A percentile compares a stretch with the other conserved stretches of the same genome.
Evolutionary conservation across 2,888 invertebrate species (phyloP).

Genomic region (Odontocolon sp.): DNA sequence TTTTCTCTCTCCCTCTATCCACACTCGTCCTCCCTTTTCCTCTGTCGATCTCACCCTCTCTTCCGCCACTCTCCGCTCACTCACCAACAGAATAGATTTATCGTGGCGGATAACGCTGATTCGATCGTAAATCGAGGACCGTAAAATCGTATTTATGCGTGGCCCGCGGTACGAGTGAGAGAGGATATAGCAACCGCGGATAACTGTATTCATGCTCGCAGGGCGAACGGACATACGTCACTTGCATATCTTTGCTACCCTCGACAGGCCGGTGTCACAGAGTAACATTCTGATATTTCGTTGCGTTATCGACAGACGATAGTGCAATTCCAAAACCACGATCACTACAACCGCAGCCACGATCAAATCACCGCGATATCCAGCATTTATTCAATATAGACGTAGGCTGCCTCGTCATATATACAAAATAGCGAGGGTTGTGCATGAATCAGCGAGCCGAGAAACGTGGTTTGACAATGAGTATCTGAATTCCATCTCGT

Average conservation of each 20-base stretch:
- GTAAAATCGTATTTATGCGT: slow-evolving; percentile 61
- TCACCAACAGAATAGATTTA: slow-evolving; percentile 60
- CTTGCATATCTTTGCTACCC: slow-evolving; percentile 59
- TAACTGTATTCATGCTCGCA: slow-evolving; percentile 9
- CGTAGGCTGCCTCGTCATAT: slow-evolving; percentile 25
- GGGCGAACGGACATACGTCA: slow-evolving; percentile 60
- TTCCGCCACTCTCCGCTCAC: slow-evolving; percentile 55
- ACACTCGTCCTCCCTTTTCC: slow-evolving; percentile 25
- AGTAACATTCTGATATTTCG: slow-evolving; percentile 60
- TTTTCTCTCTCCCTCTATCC: not conserved
- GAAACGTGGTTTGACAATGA: slow-evolving; percentile 50
- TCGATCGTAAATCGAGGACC: slow-evolving; percentile 61
- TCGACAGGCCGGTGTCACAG: slow-evolving; percentile 52
- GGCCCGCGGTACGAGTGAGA: slow-evolving; percentile 25
- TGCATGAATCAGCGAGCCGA: slow-evolving; percentile 29
- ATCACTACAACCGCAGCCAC: slow-evolving; percentile 8
- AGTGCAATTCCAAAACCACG: slow-evolving; percentile 49
- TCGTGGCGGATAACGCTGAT: slow-evolving; percentile 64
- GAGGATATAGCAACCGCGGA: not conserved
- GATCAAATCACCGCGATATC: slow-evolving; percentile 22
- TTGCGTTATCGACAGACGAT: slow-evolving; percentile 47
- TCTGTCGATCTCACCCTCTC: slow-evolving; percentile 32
- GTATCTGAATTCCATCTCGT: not conserved
- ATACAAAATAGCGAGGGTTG: slow-evolving; percentile 40
- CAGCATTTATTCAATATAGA: slow-evolving; percentile 35